Percentiles rank a stretch among this genome's conserved stretches.
Conservation (phyloP, 2,888 invertebrate species). For the Mesopsocus fuscifrons region DNA sequence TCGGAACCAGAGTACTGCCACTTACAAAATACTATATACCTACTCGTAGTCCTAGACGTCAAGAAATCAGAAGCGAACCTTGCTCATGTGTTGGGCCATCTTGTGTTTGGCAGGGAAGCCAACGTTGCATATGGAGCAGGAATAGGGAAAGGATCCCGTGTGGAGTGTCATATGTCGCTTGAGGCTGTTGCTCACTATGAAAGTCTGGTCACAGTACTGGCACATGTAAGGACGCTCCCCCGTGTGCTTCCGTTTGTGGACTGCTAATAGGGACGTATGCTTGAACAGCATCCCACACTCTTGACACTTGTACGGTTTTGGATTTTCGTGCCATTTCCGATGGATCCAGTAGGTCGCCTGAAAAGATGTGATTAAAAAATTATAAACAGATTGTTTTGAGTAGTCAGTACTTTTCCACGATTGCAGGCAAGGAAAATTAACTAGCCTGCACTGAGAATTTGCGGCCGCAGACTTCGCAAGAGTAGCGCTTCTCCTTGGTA, state of each 20-base stretch:
- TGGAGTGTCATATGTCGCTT: constrained; percentile 25
- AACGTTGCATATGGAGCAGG: constrained; percentile 16
- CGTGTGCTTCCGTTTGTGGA: constrained; percentile 39
- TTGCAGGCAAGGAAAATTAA: too few relatives aligned
- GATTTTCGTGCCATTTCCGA: constrained; percentile 18
- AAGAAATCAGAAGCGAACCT: too few relatives aligned
- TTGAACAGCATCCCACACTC: constrained; percentile 16
- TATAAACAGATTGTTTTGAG: too few relatives aligned
- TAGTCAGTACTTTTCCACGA: too few relatives aligned
- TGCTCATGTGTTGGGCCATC: constrained; percentile 15
- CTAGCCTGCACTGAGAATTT: constrained; percentile 15
- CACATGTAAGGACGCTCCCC: constrained; percentile 47
- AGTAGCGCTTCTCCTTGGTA: constrained; percentile 17
- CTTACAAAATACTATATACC: too few relatives aligned
- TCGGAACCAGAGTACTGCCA: too few relatives aligned
- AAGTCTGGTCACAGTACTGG: constrained; percentile 25
- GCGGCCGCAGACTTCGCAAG: constrained; percentile 17
- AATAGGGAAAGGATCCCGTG: constrained; percentile 16
- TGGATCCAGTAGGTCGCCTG: constrained; percentile 17
- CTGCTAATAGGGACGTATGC: constrained; percentile 17
- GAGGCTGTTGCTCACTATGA: constrained; percentile 26
- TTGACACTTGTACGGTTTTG: constrained; percentile 17
- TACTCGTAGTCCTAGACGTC: too few relatives aligned
- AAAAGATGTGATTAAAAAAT: too few relatives aligned
- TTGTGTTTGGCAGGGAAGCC: constrained; percentile 17